Percentiles rank a stretch among this genome's conserved stretches.
Conservation (phyloP, 64 coral and sea anemone genomes). For the Cladopsammia gracilis region DNA sequence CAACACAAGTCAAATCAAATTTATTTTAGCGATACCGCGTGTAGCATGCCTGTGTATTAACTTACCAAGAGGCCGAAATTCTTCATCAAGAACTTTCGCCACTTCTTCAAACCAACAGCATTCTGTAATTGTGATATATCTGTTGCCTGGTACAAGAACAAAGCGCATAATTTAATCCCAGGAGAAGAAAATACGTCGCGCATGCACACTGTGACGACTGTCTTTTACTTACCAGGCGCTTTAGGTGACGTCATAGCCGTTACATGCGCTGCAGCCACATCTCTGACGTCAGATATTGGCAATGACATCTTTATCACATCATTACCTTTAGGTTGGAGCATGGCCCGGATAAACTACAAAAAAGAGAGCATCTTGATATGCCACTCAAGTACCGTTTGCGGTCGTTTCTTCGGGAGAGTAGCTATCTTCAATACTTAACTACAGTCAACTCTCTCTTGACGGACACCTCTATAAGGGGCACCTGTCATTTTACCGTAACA, state of each 20-base stretch:
- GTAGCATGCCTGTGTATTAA: no score
- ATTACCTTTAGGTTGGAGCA: constrained; percentile 73
- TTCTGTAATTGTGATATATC: constrained; percentile 71
- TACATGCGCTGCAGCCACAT: constrained; percentile 90
- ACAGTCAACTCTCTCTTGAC: no score
- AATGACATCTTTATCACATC: constrained; percentile 72
- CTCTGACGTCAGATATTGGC: constrained; percentile 84
- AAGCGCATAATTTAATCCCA: background rate
- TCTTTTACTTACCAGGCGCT: constrained; percentile 72
- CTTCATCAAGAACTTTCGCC: constrained; percentile 80
- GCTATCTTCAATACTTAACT: no score
- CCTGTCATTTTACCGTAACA: no score
- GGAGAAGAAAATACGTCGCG: background rate
- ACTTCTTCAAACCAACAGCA: constrained; percentile 69
- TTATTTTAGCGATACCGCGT: no score
- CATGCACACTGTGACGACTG: no score
- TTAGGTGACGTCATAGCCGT: constrained; percentile 84
- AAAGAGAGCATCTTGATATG: no score
- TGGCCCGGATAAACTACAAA: constrained; percentile 75
- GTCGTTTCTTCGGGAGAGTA: no score
- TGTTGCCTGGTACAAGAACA: constrained; percentile 68
- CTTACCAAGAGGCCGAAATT: constrained; percentile 93
- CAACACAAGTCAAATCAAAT: no score
- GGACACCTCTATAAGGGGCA: no score
- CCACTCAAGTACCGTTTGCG: no score